Evolutionary conservation across 1,140 invertebrate species (phyloP), one percentile per base, ranked within the genome.

Genomic region (Gonioctena quinquepunctata): DNA sequence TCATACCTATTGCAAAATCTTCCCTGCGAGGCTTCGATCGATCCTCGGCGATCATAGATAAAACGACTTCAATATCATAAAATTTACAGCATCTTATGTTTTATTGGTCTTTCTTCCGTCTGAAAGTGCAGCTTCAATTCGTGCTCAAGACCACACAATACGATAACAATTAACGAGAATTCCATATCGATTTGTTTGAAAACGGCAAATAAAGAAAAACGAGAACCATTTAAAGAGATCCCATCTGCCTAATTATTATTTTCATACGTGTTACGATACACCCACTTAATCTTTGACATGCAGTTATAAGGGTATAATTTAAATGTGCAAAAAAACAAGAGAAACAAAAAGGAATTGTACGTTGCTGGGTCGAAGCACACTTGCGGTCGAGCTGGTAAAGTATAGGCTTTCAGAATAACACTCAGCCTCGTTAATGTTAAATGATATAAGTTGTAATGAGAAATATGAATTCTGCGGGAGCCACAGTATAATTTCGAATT

Each of bases 281-380:
- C 63, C 63, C 63, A 66, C 63, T 66, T 66, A 66, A 66, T 66
- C 63, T 66, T 66, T 66, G 63, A 66, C 63, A 66, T 66, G 63
- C 42, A 48, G 61, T 63, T 63, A 63, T 63, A 63, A 66, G 63
- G 63, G 63, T 66, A 66, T 66, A 66, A 66, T 66, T 66, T 66
- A 66, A 66, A 66, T 66, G 63, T 66, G 63, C 63, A 66, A 66
- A 66, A 52, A 11, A 54, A 66, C 22, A 62, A 19, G 18, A 48
- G 27, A 62, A 62, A 62, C 19, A 19, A 62, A 62, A 28, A 62
- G 6, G 18, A 62, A 48, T 62, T 48, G 27, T 16, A 62, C 26
- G 56, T 26, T 59, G 21, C 56, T 11, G 21, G 26, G 23, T 59
- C 33, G 13, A 16, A 25, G 56, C 23, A 59, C 33, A 62, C 60